phyloP scores from a whole-genome alignment of 2,797 vertebrate species.

The Neopelma chrysocephalum region DNA sequence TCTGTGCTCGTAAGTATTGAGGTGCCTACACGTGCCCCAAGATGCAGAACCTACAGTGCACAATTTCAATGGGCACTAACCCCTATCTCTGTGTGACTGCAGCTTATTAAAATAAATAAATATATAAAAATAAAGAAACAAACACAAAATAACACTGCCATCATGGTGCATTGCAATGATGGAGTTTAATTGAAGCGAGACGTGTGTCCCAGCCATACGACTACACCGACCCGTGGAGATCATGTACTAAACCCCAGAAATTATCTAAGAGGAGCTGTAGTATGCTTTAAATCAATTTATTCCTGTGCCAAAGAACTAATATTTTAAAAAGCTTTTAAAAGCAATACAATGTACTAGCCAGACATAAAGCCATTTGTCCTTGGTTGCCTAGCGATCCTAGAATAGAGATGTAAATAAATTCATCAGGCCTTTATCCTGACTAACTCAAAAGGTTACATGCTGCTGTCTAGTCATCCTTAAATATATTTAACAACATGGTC shows the following conservation, averaged over 20 bases:
- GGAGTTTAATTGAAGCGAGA: conserved; percentile 76
- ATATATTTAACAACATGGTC: background rate
- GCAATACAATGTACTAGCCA: background rate
- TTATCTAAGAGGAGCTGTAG: background rate
- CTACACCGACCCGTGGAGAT: conserved; percentile 2
- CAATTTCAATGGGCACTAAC: background rate
- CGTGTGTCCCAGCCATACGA: conserved; percentile 28
- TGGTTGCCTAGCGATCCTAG: conserved; percentile 84
- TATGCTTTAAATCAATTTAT: conserved; percentile 50
- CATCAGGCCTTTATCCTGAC: background rate
- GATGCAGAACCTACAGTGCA: background rate
- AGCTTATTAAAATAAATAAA: background rate
- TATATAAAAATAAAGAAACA: background rate
- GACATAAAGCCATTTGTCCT: conserved; percentile 73
- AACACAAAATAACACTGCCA: background rate
- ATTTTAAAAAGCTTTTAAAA: conserved; percentile 47
- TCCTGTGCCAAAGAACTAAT: conserved; percentile 2
- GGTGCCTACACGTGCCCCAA: rapidly evolving
- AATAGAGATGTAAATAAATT: conserved; percentile 34
- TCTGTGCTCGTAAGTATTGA: background rate
- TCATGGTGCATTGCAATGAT: background rate
- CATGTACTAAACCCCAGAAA: conserved; percentile 14
- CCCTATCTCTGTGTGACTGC: background rate
- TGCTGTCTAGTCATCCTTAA: background rate
- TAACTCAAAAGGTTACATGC: conserved; percentile 17